A percentile compares a stretch with the other conserved stretches of the same genome.
Conservation (phyloP, 1,140 invertebrate genomes). For the Pseudomyrmex sp. region DNA sequence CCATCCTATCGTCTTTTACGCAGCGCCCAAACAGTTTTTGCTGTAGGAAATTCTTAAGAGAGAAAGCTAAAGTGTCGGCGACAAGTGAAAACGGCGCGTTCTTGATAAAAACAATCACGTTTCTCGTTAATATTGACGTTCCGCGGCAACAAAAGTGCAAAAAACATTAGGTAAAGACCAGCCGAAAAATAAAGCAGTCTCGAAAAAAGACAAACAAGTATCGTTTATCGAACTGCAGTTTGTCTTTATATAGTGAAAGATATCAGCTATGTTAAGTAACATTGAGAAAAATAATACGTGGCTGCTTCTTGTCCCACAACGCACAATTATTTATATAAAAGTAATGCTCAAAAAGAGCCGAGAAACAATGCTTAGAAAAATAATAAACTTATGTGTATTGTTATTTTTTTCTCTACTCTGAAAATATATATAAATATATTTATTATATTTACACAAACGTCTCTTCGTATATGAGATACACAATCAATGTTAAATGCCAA, state of each 20-base stretch:
- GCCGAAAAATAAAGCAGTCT: not conserved
- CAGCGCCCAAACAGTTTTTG: not conserved
- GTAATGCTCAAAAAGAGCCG: too few relatives aligned
- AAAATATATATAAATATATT: not conserved
- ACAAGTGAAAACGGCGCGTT: constrained; percentile 23
- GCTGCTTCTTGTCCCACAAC: too few relatives aligned
- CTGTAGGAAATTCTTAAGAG: not conserved
- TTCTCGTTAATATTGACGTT: constrained; percentile 49
- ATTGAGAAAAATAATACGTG: not conserved
- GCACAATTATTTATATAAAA: too few relatives aligned
- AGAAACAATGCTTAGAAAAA: not conserved
- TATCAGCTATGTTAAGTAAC: not conserved
- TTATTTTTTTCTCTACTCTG: not conserved
- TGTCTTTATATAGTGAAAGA: not conserved
- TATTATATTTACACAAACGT: not conserved
- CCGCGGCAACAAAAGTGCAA: constrained; percentile 24
- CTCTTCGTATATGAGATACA: not conserved
- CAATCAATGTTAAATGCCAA: not conserved
- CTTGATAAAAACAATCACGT: constrained; percentile 53
- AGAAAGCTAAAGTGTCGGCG: constrained; percentile 15
- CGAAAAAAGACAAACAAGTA: constrained; percentile 11
- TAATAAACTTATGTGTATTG: not conserved
- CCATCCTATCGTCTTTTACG: constrained; percentile 1
- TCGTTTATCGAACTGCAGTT: constrained; percentile 18
- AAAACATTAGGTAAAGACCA: constrained; percentile 38